Evolutionary conservation across 2,797 vertebrate genomes (phyloP).

Genomic region (Tenualosa ilisha): DNA sequence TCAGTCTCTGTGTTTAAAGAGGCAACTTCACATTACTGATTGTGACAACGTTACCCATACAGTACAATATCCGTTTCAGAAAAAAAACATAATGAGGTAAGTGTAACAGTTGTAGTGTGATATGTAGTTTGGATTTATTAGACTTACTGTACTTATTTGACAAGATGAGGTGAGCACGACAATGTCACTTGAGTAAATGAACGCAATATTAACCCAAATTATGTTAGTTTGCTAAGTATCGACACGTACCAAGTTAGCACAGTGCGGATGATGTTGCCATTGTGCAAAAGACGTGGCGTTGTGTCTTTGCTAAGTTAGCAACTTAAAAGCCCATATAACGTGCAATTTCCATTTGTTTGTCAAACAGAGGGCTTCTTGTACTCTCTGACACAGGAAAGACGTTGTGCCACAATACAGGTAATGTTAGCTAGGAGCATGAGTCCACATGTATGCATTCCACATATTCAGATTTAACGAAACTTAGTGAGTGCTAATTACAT

Average conservation of each 20-base stretch:
- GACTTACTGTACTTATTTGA: not conserved
- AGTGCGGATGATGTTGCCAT: not conserved
- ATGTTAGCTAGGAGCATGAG: not conserved
- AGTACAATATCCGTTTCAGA: not conserved
- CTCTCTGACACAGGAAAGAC: not conserved
- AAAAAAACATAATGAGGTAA: not conserved
- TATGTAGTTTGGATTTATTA: not conserved
- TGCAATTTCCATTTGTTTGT: not conserved
- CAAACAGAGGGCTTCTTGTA: not conserved
- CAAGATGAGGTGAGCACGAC: not conserved
- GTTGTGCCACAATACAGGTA: not conserved
- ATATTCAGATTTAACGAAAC: not conserved
- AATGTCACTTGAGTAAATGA: not conserved
- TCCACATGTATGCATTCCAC: not conserved
- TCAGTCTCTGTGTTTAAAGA: constrained; percentile 21
- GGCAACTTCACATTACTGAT: not conserved
- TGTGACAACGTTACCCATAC: not conserved
- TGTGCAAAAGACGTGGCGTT: not conserved
- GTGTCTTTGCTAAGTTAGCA: not conserved
- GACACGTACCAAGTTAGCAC: not conserved
- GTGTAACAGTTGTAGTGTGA: too few species aligned
- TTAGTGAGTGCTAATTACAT: not conserved
- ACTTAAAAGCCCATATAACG: not conserved
- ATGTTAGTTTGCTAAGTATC: too few species aligned
- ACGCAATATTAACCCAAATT: not conserved